phyloP scores from a whole-genome alignment of 2,113 vertebrate species.

The Leptobrachium leishanense region DNA sequence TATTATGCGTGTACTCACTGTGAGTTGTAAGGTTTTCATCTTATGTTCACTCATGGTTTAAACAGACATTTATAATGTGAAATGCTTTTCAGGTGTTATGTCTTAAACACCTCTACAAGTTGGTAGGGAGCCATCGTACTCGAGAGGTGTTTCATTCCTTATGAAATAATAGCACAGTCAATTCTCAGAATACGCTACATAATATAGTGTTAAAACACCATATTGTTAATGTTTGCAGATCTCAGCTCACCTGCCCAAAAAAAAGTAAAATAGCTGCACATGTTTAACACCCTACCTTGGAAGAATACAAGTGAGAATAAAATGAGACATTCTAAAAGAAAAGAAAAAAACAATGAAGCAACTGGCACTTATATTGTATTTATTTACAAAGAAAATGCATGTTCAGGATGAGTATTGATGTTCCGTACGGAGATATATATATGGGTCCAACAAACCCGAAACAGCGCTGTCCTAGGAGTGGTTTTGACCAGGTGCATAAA shows the following conservation, averaged over 20 bases:
- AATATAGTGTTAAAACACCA: not conserved
- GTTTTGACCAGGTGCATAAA: too few relatives aligned
- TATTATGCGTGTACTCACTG: too few relatives aligned
- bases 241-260: not conserved
- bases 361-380: too few relatives aligned
- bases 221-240: not conserved
- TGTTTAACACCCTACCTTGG: not conserved
- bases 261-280: not conserved
- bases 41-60: not conserved
- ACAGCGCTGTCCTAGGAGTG: too few relatives aligned
- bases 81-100: not conserved
- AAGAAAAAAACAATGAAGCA: not conserved
- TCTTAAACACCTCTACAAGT: conserved; percentile 3
- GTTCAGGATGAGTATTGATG: too few relatives aligned
- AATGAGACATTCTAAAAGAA: not conserved
- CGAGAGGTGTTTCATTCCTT: not conserved
- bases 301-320: conserved; percentile 15
- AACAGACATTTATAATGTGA: not conserved
- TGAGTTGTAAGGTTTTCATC: not conserved
- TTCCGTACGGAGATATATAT: too few relatives aligned
- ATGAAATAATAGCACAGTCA: not conserved
- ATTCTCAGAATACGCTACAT: not conserved
- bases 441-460: too few relatives aligned
- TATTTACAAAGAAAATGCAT: too few relatives aligned
- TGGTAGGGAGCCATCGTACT: not conserved